Percentiles rank a stretch among this genome's conserved stretches.
phyloP scores from a whole-genome alignment of 2,113 vertebrate genomes.

The Micromys minutus region DNA sequence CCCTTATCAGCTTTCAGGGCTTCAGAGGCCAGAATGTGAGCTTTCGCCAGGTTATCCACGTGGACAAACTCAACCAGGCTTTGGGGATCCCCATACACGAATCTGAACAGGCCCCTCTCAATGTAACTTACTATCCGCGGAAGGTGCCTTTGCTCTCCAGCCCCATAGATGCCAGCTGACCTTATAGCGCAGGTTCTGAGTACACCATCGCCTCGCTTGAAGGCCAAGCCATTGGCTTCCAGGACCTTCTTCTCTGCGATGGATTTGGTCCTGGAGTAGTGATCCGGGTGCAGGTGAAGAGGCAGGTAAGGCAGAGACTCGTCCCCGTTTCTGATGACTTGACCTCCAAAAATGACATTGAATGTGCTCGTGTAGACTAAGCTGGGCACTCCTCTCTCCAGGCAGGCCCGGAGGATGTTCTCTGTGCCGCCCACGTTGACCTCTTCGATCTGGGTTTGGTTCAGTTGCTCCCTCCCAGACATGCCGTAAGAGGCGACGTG shows the following conservation, averaged over 20 bases:
- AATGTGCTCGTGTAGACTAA: conserved; percentile 97
- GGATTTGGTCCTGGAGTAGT: conserved; percentile 96
- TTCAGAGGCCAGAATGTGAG: conserved; percentile 90
- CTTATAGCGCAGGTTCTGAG: conserved; percentile 93
- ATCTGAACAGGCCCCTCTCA: conserved; percentile 92
- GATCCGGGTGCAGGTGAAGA: conserved; percentile 93
- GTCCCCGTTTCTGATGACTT: conserved; percentile 93
- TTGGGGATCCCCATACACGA: conserved; percentile 90
- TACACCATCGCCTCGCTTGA: conserved; percentile 78
- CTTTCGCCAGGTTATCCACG: conserved; percentile 93
- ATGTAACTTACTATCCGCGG: conserved; percentile 94
- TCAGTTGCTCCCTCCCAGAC: conserved; percentile 96
- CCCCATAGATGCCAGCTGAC: conserved; percentile 95
- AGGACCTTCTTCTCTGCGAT: conserved; percentile 94
- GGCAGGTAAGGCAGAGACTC: conserved; percentile 95
- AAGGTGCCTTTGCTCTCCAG: conserved; percentile 95
- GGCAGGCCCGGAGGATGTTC: conserved; percentile 90
- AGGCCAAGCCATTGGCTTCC: conserved; percentile 85
- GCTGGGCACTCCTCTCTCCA: conserved; percentile 84
- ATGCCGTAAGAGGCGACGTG: conserved; percentile 96
- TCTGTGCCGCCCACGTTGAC: conserved; percentile 93
- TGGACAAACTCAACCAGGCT: conserved; percentile 97
- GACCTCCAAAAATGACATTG: conserved; percentile 95
- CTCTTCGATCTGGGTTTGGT: conserved; percentile 89
- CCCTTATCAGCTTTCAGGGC: conserved; percentile 86